Evolutionary conservation across 1,140 invertebrate genomes (phyloP).

Genomic region (Euwallacea fornicatus): DNA sequence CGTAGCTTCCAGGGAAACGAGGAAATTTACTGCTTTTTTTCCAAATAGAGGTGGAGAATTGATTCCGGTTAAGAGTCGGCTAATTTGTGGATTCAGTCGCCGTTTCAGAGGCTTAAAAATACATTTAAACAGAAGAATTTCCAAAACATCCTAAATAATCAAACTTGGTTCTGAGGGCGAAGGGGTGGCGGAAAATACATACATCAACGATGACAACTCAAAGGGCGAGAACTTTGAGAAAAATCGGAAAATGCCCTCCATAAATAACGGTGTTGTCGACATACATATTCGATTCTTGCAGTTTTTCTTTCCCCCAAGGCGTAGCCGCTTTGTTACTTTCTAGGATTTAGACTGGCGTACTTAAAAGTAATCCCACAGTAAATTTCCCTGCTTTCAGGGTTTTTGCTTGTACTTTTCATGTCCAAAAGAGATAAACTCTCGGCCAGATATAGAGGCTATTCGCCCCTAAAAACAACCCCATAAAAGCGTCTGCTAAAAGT

Average conservation of each 20-base stretch:
- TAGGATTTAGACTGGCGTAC: conserved; percentile 10
- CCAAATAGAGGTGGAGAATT: conserved; percentile 25
- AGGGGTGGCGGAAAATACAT: conserved; percentile 4
- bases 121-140: neutral
- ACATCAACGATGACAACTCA: conserved; percentile 15
- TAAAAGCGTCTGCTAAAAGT: no score
- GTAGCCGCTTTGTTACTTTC: conserved; percentile 18
- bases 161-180: neutral
- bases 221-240: conserved; percentile 10
- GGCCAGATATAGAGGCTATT: no score
- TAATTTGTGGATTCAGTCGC: conserved; percentile 28
- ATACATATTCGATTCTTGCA: conserved; percentile 21
- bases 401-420: conserved; percentile 14
- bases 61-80: conserved; percentile 23
- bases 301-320: conserved; percentile 15
- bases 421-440: neutral
- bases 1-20: conserved; percentile 27
- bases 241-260: conserved; percentile 20
- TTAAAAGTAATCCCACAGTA: conserved; percentile 23
- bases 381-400: conserved; percentile 13
- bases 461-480: no score
- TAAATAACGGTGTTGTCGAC: conserved; percentile 26
- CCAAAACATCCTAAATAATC: no score
- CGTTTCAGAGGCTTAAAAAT: conserved; percentile 6
- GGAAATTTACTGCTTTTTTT: conserved; percentile 33